Base-by-base conservation (phyloP, 2,888 invertebrate genomes). In the Odontocolon sp. region DNA sequence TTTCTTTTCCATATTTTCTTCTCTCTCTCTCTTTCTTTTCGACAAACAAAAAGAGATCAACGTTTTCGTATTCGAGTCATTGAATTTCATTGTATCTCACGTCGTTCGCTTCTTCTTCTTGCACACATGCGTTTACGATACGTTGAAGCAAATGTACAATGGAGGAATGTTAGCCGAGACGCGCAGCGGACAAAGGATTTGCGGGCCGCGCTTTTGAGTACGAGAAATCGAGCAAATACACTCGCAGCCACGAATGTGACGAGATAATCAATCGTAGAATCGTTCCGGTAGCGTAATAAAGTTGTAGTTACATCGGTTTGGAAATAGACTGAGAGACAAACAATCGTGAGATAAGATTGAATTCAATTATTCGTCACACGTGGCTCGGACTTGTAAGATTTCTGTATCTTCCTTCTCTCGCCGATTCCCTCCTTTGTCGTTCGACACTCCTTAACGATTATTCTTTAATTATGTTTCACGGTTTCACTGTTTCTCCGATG, bases 381-480 rank as follows among this genome's bases (percentile, higher is more conserved):
- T 42, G 64, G 50, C 50, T 36, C 26, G 40, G 21, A 61, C 45
- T 33, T 45, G 18, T 18, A 11, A 31, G 18, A 45, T 61, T 56
- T 40, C 23, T 2, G n/a, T 16, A 31, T 28, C 56, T 23, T 14
- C 28, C n/a, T 11, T 45, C n/a, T 14, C 14, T 57, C 59, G 77
- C 70, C 36, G 71, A 11, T 23, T 61, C 40, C 21, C 4, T 8
- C 6, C 11, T 52, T 14, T n/a, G 21, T 64, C 31, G 36, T 45
- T 64, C 52, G 64, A 63, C 36, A 56, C 47, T 54, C 59, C 50
- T 78, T 77, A 57, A 59, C 73, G 72, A 81, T 76, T 63, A 63
- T 80, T 78, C 81, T 80, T 71, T 84, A 78, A 71, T 75, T 82
- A 83, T 81, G 83, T 82, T 82, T 83, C 76, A 80, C 77, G 73